phyloP scores from a whole-genome alignment of 2,888 invertebrate species.

The Brenthis daphne region DNA sequence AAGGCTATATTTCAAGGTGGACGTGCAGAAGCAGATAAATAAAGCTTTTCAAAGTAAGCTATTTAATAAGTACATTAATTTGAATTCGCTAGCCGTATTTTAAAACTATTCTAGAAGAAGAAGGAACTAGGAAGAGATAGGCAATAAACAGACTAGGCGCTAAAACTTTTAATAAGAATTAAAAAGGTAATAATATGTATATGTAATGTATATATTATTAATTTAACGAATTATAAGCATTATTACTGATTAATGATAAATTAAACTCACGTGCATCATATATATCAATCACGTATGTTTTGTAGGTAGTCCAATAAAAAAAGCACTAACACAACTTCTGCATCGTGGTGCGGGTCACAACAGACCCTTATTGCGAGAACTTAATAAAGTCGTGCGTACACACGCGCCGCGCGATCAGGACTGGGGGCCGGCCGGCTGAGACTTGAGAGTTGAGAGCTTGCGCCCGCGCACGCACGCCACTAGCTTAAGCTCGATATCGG shows the following conservation, averaged over 20 bases:
- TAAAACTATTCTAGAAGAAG: no score
- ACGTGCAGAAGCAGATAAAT: constrained; percentile 14
- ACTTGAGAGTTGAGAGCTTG: constrained; percentile 33
- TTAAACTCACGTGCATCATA: constrained; percentile 76
- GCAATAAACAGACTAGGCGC: no score
- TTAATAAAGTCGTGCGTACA: constrained; percentile 49
- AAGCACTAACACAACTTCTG: constrained; percentile 61
- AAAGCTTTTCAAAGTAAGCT: neutral
- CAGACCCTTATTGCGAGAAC: constrained; percentile 55
- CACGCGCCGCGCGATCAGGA: constrained; percentile 53
- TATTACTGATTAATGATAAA: neutral
- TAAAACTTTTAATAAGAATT: no score
- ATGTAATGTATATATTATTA: no score
- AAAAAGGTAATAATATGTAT: no score
- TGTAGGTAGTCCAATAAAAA: constrained; percentile 46
- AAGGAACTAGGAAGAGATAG: no score
- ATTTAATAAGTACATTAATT: no score
- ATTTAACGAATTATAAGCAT: no score
- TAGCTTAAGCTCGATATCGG: constrained; percentile 20
- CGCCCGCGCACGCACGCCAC: constrained; percentile 42
- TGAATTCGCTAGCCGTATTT: no score
- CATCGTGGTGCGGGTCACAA: constrained; percentile 58
- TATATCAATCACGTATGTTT: constrained; percentile 41
- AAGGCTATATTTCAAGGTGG: constrained; percentile 25
- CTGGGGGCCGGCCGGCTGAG: constrained; percentile 43